Evolutionary conservation across 1,140 invertebrate genomes (phyloP), one percentile per base, ranked within the genome.

Genomic region (Acyrthosiphon pisum): DNA sequence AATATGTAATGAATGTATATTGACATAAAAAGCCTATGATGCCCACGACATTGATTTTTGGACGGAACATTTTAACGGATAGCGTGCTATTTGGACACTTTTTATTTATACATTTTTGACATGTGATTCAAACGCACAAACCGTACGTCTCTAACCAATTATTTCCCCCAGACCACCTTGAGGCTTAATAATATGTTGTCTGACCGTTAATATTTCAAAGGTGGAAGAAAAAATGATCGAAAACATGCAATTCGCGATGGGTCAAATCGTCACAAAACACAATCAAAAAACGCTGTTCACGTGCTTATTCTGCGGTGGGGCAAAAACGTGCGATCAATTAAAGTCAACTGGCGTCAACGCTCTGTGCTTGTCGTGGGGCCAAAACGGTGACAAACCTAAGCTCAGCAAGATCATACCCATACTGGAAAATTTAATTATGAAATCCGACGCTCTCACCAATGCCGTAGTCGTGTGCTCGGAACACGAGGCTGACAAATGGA

Each of bases 401-500:
- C 11, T 81, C 2, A 22, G n/a, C 7, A 76, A 84, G 46, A 83
- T 84, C 37, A 30, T 60, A 35, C 56, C 83, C 7, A n/a, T 87
- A 30, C 60, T 76, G 18, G 87, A 89, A 4, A 81, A 35, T 56
- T 35, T 86, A 35, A 30, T 76, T 30, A 0, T 93, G 60, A 48
- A 88, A 46, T 53, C 53, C 11, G 35, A 88, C 9, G 81, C 37
- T 3, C 35, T 86, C 35, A 89, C 35, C 6, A 60, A 37, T 11
- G 41, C 68, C 1, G 60, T 93, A 26, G 90, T 93, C 20, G 44
- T 93, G 6, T 93, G 83, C 46, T 84, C 50, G 7, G 84, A 91
- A n/a, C 30, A 56, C 3, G 48, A 20, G 37, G 35, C 11, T n/a
- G 41, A 37, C 50, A 92, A 87, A 35, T 26, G 2, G 35, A 81